Evolutionary conservation across 2,888 invertebrate species (phyloP).

Genomic region (Nomada lathburiana): DNA sequence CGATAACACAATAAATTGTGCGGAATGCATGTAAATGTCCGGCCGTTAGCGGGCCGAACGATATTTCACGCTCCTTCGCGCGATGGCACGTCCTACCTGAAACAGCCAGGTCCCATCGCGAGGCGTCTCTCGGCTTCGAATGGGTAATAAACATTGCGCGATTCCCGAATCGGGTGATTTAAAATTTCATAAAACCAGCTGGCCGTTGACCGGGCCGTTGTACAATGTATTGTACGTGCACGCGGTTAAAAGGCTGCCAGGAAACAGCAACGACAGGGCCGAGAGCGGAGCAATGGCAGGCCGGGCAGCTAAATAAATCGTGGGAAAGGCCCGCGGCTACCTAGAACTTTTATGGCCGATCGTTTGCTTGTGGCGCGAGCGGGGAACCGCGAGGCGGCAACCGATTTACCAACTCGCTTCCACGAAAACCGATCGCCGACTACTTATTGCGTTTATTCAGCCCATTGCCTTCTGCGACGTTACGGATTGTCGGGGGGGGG

Average conservation of each 20-base stretch:
- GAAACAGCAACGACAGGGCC: constrained; percentile 3
- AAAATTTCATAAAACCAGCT: constrained; percentile 72
- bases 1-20: constrained; percentile 78
- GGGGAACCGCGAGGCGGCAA: constrained; percentile 48
- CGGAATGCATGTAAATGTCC: constrained; percentile 75
- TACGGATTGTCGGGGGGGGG: constrained; percentile 48
- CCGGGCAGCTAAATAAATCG: constrained; percentile 73
- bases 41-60: constrained; percentile 40
- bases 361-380: constrained; percentile 42
- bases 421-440: constrained; percentile 65
- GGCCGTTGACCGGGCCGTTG: background rate
- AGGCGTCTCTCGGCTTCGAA: constrained; percentile 47
- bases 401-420: constrained; percentile 60
- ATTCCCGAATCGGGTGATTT: constrained; percentile 74
- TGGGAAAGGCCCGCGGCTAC: constrained; percentile 64
- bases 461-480: constrained; percentile 41
- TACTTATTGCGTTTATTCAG: constrained; percentile 55
- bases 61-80: constrained; percentile 67
- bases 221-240: constrained; percentile 56
- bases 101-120: constrained; percentile 21
- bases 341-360: constrained; percentile 65
- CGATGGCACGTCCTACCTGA: constrained; percentile 3
- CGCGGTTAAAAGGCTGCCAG: background rate
- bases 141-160: constrained; percentile 73
- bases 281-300: constrained; percentile 27